Evolutionary conservation across 2,888 invertebrate genomes (phyloP).

Genomic region (Rhamphomyia laevipes): DNA sequence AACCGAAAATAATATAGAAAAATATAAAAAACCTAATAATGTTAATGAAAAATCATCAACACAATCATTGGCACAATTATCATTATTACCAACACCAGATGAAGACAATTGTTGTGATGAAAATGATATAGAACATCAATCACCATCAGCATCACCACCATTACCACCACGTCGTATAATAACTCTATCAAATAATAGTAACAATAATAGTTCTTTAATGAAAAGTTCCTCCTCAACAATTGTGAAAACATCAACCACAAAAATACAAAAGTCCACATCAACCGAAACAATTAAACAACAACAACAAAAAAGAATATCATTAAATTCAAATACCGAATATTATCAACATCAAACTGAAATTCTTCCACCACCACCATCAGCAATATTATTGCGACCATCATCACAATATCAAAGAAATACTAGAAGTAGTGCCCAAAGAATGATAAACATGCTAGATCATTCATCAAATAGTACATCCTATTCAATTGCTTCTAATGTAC

Average conservation of each 20-base stretch:
- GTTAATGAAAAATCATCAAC: neutral
- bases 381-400: constrained; percentile 7
- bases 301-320: constrained; percentile 15
- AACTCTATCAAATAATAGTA: neutral
- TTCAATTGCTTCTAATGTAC: constrained; percentile 10
- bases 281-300: constrained; percentile 4
- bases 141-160: constrained; percentile 5
- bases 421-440: constrained; percentile 2
- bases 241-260: constrained; percentile 1
- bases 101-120: constrained; percentile 15
- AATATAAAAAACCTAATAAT: constrained; percentile 15
- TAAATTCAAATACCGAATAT: constrained; percentile 13
- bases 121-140: constrained; percentile 25
- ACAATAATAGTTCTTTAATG: neutral
- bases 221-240: neutral
- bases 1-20: constrained; percentile 9
- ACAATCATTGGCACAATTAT: neutral
- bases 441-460: neutral
- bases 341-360: too few species aligned
- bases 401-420: neutral
- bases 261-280: constrained; percentile 14
- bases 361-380: constrained; percentile 9
- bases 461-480: constrained; percentile 6
- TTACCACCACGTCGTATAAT: constrained; percentile 2
- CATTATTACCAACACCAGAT: constrained; percentile 1